Evolutionary conservation across 1,140 invertebrate species (phyloP), one percentile per base, ranked within the genome.

Genomic region (Trypoxylus dichotomus): DNA sequence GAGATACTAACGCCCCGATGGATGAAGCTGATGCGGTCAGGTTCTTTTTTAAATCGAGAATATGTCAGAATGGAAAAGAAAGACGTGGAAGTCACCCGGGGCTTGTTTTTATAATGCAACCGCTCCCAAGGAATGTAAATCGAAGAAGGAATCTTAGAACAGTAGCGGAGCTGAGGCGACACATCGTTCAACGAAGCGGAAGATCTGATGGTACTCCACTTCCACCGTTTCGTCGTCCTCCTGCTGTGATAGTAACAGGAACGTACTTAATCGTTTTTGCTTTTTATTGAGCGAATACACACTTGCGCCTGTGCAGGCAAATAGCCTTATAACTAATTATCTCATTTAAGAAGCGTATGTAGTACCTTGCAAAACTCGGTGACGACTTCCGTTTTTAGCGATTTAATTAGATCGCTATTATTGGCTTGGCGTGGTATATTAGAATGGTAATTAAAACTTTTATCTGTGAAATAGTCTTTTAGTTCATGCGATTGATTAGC

Each of bases 121-220:
- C 81, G 82, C 81, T 80, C 82, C 78, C 78, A 75, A 80, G 83
- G 83, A 84, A 84, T 84, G 81, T 84, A 84, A 84, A 84, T 84
- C 81, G 83, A 80, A 78, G 78, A 78, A 78, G 78, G 79, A 83
- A 83, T 80, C 83, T 79, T 77, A 80, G 81, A 84, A 83, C 83
- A 83, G 83, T 84, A 84, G 83, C 83, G 79, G 80, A 83, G 82
- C 78, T 54, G 79, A 84, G 83, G 83, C 79, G 83, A 84, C 83
- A 83, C 74, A 81, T 79, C 74, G 82, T 29, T 77, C 81, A 83
- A 78, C 79, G 79, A 79, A 80, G 80, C 81, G 81, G 80, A 84
- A 83, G 80, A 84, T 84, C 80, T 81, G 82, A 82, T 83, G 81
- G 78, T 76, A 76, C 75, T 79, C 72, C 58, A 74, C 71, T 73